These are phyloP conservation scores for Heterodera filipjevi DNA, from an alignment of 2,888 invertebrate genomes.

Conservation along the genomic window DNA sequence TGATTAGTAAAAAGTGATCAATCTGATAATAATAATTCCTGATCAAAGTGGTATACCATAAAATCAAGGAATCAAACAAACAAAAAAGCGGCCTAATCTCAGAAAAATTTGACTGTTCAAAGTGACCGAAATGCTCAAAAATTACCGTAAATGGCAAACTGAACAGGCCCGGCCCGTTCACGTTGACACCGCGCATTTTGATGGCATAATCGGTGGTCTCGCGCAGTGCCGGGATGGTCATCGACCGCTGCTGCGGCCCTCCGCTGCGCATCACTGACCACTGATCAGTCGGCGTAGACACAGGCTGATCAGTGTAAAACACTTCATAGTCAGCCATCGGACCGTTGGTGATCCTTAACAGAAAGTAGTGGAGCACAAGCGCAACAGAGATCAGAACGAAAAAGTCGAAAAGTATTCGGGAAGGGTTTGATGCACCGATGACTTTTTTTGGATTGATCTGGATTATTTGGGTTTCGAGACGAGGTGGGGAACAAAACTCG, in stretches of 20 bases:
- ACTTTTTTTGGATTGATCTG: too few species aligned
- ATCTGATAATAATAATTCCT: too few species aligned
- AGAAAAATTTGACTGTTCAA: background rate
- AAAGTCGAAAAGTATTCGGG: too few species aligned
- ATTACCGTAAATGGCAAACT: conserved; percentile 49
- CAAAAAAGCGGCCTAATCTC: too few species aligned
- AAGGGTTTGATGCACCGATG: too few species aligned
- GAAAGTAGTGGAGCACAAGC: too few species aligned
- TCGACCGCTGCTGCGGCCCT: conserved; percentile 48
- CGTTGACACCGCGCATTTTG: conserved; percentile 58
- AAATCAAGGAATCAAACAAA: too few species aligned
- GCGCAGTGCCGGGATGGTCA: conserved; percentile 51
- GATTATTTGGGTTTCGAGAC: too few species aligned
- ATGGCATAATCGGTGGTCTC: conserved; percentile 61
- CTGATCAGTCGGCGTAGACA: conserved; percentile 51
- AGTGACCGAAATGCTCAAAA: background rate
- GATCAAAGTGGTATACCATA: too few species aligned
- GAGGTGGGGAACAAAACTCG: too few species aligned
- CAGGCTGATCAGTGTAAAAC: conserved; percentile 58
- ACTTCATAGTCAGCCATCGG: conserved; percentile 62
- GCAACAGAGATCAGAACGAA: too few species aligned
- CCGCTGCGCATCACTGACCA: conserved; percentile 45
- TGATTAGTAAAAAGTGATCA: too few species aligned
- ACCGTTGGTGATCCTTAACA: conserved; percentile 55
- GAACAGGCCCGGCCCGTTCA: conserved; percentile 58